Evolutionary conservation across 1,140 invertebrate species (phyloP).

Genomic region (Solenopsis fugax): DNA sequence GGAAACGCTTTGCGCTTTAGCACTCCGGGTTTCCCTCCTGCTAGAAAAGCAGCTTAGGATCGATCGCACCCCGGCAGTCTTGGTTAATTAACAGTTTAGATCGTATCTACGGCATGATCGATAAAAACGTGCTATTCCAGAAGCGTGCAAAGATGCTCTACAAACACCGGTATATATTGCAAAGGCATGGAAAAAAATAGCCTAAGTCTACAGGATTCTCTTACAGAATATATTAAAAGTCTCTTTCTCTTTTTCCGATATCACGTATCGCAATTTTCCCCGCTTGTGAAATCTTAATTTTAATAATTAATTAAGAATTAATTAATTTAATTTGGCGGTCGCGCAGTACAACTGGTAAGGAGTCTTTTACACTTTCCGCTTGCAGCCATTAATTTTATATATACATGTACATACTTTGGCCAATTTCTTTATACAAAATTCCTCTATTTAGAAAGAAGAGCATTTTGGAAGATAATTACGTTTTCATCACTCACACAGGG

Average conservation of each 20-base stretch:
- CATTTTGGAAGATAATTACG: neutral
- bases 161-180: neutral
- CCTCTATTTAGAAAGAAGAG: neutral
- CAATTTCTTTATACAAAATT: neutral
- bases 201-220: neutral
- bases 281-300: neutral
- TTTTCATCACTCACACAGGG: neutral
- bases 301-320: neutral
- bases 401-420: neutral
- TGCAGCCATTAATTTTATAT: neutral
- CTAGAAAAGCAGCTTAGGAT: slow-evolving; percentile 56
- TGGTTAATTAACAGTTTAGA: slow-evolving; percentile 57
- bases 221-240: neutral
- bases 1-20: slow-evolving; percentile 42
- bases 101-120: slow-evolving; percentile 38
- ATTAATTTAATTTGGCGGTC: neutral
- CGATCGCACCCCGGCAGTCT: slow-evolving; percentile 44
- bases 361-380: neutral
- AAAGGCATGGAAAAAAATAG: neutral
- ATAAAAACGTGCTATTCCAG: slow-evolving; percentile 36
- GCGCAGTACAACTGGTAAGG: neutral
- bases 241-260: neutral
- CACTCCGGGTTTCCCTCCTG: slow-evolving; percentile 6
- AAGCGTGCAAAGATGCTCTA: neutral
- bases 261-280: neutral